Evolutionary conservation across 2,888 invertebrate species (phyloP).

Genomic region (Conomelus anceps): DNA sequence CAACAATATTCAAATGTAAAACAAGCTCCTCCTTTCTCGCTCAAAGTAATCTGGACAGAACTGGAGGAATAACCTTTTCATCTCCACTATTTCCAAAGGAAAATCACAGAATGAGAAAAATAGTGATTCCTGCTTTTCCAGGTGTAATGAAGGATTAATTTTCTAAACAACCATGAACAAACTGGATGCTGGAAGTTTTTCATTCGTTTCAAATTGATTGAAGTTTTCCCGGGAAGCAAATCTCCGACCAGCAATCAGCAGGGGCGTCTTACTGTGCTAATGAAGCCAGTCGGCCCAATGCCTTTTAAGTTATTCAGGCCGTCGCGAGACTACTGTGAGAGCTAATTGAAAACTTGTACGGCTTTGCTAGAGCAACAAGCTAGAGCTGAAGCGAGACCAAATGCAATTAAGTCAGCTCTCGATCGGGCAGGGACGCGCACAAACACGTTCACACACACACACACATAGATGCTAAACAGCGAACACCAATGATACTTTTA

Average conservation of each 20-base stretch:
- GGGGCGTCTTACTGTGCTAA: neutral
- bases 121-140: neutral
- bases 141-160: neutral
- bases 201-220: neutral
- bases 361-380: neutral
- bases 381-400: neutral
- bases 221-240: neutral
- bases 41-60: too few species aligned
- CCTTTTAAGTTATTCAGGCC: neutral
- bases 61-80: too few species aligned
- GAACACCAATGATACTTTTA: too few species aligned
- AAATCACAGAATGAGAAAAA: neutral
- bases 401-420: neutral
- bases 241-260: neutral
- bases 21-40: too few species aligned
- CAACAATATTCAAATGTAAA: too few species aligned
- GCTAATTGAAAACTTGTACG: neutral
- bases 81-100: too few species aligned
- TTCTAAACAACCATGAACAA: neutral
- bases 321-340: neutral
- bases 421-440: too few species aligned
- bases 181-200: neutral
- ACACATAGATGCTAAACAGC: too few species aligned
- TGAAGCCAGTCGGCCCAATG: neutral
- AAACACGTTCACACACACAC: too few species aligned